Percentiles rank a stretch among this genome's conserved stretches.
phyloP scores from a whole-genome alignment of 2,888 invertebrate genomes.

The Plusia festucae region DNA sequence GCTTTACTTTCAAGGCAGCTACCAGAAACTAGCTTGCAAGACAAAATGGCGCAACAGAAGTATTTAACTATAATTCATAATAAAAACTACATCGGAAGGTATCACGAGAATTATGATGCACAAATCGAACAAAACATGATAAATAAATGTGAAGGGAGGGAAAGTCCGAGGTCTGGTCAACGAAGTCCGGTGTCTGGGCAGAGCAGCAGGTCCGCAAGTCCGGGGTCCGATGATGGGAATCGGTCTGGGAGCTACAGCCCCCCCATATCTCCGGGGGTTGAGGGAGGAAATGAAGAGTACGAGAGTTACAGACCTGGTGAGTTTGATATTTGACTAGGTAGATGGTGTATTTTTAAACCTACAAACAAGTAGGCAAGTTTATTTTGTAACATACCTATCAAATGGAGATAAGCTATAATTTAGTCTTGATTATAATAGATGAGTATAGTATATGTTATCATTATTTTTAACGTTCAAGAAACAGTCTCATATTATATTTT shows the following conservation, averaged over 20 bases:
- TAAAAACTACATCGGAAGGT: slow-evolving; percentile 80
- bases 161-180: slow-evolving; percentile 68
- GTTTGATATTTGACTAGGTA: slow-evolving; percentile 38
- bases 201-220: slow-evolving; percentile 76
- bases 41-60: slow-evolving; percentile 80
- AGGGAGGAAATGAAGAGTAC: slow-evolving; percentile 89
- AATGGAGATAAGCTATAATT: too few relatives aligned
- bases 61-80: slow-evolving; percentile 78
- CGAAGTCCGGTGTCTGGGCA: slow-evolving; percentile 65
- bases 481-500: too few relatives aligned
- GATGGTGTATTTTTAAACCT: too few relatives aligned
- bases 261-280: slow-evolving; percentile 95
- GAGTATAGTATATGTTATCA: too few relatives aligned
- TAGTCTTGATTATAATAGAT: too few relatives aligned
- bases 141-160: slow-evolving; percentile 71
- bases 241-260: slow-evolving; percentile 93
- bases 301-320: slow-evolving; percentile 85
- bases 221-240: slow-evolving; percentile 89
- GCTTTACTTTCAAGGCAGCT: slow-evolving; percentile 92
- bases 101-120: slow-evolving; percentile 83
- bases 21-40: slow-evolving; percentile 74
- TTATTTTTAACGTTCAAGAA: too few relatives aligned
- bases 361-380: too few relatives aligned
- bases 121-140: slow-evolving; percentile 86
- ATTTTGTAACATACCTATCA: too few relatives aligned